Conservation (phyloP, 2,888 invertebrate genomes). For the Amorpha juglandis region DNA sequence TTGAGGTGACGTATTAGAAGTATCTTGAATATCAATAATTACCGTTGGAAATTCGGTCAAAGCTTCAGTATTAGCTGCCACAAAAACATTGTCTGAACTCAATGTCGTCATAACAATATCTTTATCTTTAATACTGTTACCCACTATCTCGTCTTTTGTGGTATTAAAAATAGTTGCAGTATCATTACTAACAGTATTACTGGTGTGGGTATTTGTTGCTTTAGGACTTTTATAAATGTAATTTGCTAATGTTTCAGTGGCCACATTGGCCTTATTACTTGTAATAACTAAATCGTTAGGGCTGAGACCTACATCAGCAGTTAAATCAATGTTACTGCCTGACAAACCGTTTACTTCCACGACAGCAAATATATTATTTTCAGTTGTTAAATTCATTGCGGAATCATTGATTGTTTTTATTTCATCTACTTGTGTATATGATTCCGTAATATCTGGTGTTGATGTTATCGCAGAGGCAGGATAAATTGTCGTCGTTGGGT, state of each 20-base stretch:
- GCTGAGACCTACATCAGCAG: background rate
- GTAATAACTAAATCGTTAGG: background rate
- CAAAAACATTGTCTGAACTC: background rate
- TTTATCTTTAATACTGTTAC: background rate
- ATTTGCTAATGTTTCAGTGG: background rate
- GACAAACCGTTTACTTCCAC: too few species aligned
- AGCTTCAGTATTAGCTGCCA: background rate
- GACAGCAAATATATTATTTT: background rate
- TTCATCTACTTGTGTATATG: conserved; percentile 9
- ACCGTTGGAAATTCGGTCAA: background rate
- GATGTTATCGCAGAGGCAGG: background rate
- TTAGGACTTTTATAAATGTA: background rate
- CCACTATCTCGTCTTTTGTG: background rate
- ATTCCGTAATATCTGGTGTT: background rate
- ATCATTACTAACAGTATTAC: background rate
- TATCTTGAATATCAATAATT: background rate
- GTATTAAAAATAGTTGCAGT: too few species aligned
- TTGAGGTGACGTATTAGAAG: background rate
- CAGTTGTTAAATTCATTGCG: background rate
- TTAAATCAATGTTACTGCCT: background rate
- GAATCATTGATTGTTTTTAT: background rate
- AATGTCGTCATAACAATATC: background rate
- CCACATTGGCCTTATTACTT: background rate
- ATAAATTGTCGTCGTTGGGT: background rate
- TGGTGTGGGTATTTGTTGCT: background rate